A percentile compares a stretch with the other conserved stretches of the same genome.
phyloP scores from a whole-genome alignment of 1,140 invertebrate species.

The Epicauta chinensis region DNA sequence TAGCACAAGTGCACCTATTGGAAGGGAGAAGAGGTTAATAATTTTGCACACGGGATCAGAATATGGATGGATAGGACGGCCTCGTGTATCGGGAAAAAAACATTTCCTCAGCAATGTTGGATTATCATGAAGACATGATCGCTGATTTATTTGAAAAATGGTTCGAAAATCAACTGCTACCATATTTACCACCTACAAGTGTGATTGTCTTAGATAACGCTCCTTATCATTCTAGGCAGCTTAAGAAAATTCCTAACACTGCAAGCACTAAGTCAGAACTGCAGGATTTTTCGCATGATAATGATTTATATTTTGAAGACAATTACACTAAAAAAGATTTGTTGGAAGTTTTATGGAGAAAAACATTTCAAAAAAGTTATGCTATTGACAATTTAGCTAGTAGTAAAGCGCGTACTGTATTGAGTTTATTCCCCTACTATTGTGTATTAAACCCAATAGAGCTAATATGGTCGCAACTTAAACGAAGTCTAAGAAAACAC shows the following conservation, averaged over 20 bases:
- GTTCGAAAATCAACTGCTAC: conserved; percentile 8
- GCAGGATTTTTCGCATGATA: not conserved
- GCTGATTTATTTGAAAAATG: conserved; percentile 16
- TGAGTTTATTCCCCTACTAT: too few species aligned
- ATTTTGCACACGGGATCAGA: conserved; percentile 31
- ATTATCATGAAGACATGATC: conserved; percentile 24
- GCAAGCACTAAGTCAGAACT: not conserved
- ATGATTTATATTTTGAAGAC: not conserved
- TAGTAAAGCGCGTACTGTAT: too few species aligned
- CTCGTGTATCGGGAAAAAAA: conserved; percentile 23
- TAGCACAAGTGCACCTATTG: conserved; percentile 3
- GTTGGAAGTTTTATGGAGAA: not conserved
- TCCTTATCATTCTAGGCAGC: conserved; percentile 6
- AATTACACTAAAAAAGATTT: not conserved
- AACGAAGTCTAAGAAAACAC: too few species aligned
- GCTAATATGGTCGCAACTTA: too few species aligned
- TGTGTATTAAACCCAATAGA: too few species aligned
- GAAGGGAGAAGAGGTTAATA: conserved; percentile 25
- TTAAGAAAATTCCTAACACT: conserved; percentile 8
- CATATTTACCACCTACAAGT: conserved; percentile 9
- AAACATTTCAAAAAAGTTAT: not conserved
- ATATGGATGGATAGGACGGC: conserved; percentile 22
- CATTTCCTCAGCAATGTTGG: conserved; percentile 12
- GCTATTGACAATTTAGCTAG: too few species aligned
- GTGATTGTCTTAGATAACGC: conserved; percentile 22